Evolutionary conservation across 2,113 vertebrate genomes (phyloP), one percentile per base, ranked within the genome.

Genomic region (Nannospalax galili): DNA sequence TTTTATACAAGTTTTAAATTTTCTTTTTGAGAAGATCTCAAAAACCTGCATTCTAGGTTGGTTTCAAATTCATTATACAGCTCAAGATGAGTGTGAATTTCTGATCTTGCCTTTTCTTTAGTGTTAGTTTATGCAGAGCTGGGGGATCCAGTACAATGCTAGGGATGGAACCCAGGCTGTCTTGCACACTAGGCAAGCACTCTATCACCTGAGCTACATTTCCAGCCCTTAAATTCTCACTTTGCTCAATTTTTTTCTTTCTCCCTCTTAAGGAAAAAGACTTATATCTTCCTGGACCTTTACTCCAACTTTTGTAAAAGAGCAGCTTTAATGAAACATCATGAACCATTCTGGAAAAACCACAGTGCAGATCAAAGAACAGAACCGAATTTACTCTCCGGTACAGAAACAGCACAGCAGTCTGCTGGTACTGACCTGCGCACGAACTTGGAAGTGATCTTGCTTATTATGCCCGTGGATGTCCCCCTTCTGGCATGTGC

Each of bases 361-460:
- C 90, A 62, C 7, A 82, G 84, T 0, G 69, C 3, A 93, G 32
- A 91, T 6, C 32, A 72, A 92, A 90, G 45, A 17, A 87, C 94
- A 97, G 60, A 42, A n/a, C 64, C 86, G 42, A 65, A 94, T 35
- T n/a, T 67, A 65, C 35, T 74, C 35, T 35, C 0, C 62, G 17
- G 15, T 14, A 58, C 86, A 95, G 70, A 73, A 89, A 60, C 26
- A 35, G n/a, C n/a, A 64, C 1, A 37, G 0, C 2, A 14, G 37
- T 1, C 4, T 1, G 0, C 22, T 28, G 26, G 88, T 94, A 99
- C 99, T 98, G 97, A 99, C 99, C 99, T 99, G 99, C 99, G 99
- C 5, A 99, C 99, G 75, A 99, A 99, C 98, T 99, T 99, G 97
- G 99, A 99, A 77, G 99, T 99, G 98, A 99, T 99, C 98, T 99